A percentile compares a stretch with the other conserved stretches of the same genome.
These are phyloP conservation scores for Drosophila atripex DNA, from an alignment of 2,888 invertebrate species.

Conservation along the genomic window DNA sequence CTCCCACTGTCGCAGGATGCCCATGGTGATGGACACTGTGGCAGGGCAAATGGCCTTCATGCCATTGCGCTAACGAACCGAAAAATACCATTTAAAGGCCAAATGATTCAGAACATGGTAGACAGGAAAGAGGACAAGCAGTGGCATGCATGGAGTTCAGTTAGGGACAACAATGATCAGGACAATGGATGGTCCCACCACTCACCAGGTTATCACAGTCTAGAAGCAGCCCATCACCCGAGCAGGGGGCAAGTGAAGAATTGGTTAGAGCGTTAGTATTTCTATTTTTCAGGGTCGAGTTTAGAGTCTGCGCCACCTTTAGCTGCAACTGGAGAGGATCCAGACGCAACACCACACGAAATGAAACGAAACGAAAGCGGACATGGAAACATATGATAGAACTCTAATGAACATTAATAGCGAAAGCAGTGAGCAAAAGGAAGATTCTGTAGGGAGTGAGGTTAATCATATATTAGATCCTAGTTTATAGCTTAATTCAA, in stretches of 20 bases:
- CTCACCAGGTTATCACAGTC: slow-evolving; percentile 84
- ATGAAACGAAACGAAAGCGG: slow-evolving; percentile 43
- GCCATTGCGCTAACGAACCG: slow-evolving; percentile 85
- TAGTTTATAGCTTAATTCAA: neutral
- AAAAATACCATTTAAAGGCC: slow-evolving; percentile 7
- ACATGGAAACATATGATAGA: slow-evolving; percentile 47
- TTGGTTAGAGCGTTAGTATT: slow-evolving; percentile 80
- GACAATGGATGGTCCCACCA: slow-evolving; percentile 55
- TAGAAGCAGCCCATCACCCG: slow-evolving; percentile 83
- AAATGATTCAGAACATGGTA: neutral
- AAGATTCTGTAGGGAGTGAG: slow-evolving; percentile 25
- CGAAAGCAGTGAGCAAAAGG: slow-evolving; percentile 34
- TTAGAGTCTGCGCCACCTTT: slow-evolving; percentile 82
- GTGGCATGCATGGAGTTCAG: slow-evolving; percentile 12
- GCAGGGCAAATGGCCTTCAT: slow-evolving; percentile 87
- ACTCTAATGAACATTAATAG: slow-evolving; percentile 46
- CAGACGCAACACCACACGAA: slow-evolving; percentile 14
- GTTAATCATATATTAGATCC: slow-evolving; percentile 21
- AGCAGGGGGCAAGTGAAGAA: slow-evolving; percentile 81
- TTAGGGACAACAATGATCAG: slow-evolving; percentile 43
- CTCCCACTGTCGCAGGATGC: slow-evolving; percentile 84
- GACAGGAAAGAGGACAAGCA: slow-evolving; percentile 18
- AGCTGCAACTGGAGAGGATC: slow-evolving; percentile 34
- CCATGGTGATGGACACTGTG: slow-evolving; percentile 86
- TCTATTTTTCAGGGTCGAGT: slow-evolving; percentile 67